Conservation (phyloP, 2,797 vertebrate genomes). For the Pipistrellus pygmaeus region DNA sequence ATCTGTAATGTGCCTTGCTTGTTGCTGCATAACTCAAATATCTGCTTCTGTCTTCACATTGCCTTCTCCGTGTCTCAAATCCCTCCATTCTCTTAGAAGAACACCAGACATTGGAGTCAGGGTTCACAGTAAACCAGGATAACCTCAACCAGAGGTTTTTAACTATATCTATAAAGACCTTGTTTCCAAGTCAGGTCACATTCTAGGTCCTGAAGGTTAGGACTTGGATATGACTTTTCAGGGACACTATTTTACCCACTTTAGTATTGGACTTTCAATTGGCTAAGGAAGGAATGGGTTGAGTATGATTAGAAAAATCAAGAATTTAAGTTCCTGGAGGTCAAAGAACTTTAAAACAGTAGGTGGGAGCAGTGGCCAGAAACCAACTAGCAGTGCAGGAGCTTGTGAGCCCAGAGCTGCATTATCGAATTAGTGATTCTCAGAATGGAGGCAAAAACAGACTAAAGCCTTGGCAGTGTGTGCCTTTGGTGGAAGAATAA, state of each 20-base stretch:
- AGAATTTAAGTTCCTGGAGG: background rate
- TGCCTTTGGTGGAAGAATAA: background rate
- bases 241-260: background rate
- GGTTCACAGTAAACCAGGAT: too few relatives aligned
- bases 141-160: background rate
- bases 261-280: background rate
- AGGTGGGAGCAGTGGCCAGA: background rate
- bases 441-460: background rate
- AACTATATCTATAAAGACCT: background rate
- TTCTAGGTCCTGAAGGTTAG: background rate
- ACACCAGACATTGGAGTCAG: background rate
- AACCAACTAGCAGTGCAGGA: background rate
- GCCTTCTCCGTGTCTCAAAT: background rate
- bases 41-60: background rate
- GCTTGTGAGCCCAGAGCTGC: background rate
- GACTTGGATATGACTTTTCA: background rate
- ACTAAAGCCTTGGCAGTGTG: background rate
- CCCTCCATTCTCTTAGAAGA: background rate
- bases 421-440: background rate
- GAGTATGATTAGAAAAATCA: slow-evolving; percentile 28
- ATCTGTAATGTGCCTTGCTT: background rate
- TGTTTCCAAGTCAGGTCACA: background rate
- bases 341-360: background rate
- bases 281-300: background rate
- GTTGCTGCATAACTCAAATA: background rate